Conservation (phyloP, 2,113 vertebrate species). For the Heloderma charlesbogerti region DNA sequence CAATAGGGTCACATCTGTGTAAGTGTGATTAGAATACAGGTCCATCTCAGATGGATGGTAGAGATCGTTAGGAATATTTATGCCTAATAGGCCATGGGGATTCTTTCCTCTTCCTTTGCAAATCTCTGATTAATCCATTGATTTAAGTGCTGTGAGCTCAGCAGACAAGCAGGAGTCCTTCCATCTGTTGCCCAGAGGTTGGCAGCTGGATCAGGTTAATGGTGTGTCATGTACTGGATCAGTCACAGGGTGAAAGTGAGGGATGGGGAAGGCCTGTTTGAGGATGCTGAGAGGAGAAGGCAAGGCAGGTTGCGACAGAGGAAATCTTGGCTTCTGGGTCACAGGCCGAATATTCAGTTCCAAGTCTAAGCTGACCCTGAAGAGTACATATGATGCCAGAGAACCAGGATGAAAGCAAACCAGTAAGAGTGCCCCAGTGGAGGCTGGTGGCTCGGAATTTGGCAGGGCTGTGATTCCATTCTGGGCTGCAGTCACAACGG, state of each 20-base stretch:
- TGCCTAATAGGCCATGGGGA: not conserved
- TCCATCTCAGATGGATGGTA: not conserved
- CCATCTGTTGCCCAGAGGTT: not conserved
- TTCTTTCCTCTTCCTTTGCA: not conserved
- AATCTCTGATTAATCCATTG: constrained; percentile 12
- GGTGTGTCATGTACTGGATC: not conserved
- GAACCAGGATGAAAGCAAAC: not conserved
- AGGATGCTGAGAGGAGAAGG: not conserved
- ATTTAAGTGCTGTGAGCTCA: not conserved
- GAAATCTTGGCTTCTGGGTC: not conserved
- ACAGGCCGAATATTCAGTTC: not conserved
- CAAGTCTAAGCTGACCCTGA: not conserved
- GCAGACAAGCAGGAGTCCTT: not conserved
- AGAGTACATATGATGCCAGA: not conserved
- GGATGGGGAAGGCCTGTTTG: not conserved
- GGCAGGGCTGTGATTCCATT: too few relatives aligned
- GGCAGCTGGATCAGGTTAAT: not conserved
- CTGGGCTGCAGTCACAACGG: too few relatives aligned
- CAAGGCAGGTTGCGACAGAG: not conserved
- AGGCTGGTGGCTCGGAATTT: too few relatives aligned
- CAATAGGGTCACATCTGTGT: not conserved
- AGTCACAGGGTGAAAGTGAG: not conserved
- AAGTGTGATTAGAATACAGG: not conserved
- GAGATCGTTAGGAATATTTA: constrained; percentile 3
- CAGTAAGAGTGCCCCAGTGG: too few relatives aligned